Base-by-base conservation (phyloP, 2,888 invertebrate genomes). In the Buathra laborator region DNA sequence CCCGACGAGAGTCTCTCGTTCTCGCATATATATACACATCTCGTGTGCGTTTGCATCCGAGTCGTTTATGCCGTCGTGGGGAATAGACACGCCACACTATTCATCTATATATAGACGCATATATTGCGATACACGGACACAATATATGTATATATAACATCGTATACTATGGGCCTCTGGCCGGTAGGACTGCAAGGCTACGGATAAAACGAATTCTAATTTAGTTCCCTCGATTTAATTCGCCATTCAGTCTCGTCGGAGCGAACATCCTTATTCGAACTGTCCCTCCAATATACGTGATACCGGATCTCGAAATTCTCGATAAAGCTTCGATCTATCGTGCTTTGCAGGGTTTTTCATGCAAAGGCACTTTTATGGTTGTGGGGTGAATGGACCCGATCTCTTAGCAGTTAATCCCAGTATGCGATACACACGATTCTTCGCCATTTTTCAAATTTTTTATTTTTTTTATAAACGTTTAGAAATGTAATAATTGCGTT, bases 181-280 rank as follows among this genome's bases (percentile, higher is more conserved):
- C 19, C 67, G 5, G 14, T 12, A 29, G 56, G 19, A 24, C 12
- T 19, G 56, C 24, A 24, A 24, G 24, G 19, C 19, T 19, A 56
- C 75, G 77, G 46, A 68, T 32, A 68, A 44, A 68, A 68, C 43
- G 56, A 67, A 77, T 77, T 77, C 77, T 68, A 53, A 67, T 77
- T 56, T 77, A 68, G 68, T 68, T 68, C 16, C 44, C 77, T 3
- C 68, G 68, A 77, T 77, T 77, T 68, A 68, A 77, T 77, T 68
- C 68, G 16, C 77, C 67, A 68, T 77, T 77, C 59, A n/a, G 68
- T 77, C 59, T 68, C 59, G 56, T 77, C 14, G 53, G 12, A 59
- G 44, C 44, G 77, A 29, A 77, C 19, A 59, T 77, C 67, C 68
- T 64, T 77, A 66, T 56, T 44, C 43, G 43, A 24, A 53, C 56